These are phyloP conservation scores for Cephus pulcher DNA, from an alignment of 2,888 invertebrate genomes.

Conservation along the genomic window DNA sequence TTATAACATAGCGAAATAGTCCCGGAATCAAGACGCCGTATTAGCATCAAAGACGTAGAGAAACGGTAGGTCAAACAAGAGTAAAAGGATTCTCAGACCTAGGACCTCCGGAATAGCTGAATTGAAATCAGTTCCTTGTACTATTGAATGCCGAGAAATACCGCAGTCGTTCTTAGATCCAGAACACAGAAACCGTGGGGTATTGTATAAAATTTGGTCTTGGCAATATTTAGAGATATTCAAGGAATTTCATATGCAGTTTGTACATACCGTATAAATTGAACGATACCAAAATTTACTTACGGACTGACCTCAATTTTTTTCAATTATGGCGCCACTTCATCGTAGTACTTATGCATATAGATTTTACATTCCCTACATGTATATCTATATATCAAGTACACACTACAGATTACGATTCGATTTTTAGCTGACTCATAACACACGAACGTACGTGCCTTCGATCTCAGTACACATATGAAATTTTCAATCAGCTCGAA, in stretches of 20 bases:
- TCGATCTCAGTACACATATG: slow-evolving; percentile 6
- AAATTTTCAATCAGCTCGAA: slow-evolving; percentile 8
- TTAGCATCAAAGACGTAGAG: slow-evolving; percentile 57
- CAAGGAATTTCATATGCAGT: neutral
- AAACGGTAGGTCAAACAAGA: slow-evolving; percentile 26
- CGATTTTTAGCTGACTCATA: slow-evolving; percentile 20
- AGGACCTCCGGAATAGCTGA: slow-evolving; percentile 43
- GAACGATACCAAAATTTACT: neutral
- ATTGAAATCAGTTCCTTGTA: slow-evolving; percentile 51
- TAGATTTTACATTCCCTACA: neutral
- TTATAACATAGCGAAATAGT: slow-evolving; percentile 42
- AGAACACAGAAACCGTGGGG: neutral
- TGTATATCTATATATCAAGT: neutral
- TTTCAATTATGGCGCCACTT: neutral
- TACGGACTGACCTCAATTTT: neutral
- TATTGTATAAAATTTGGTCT: neutral
- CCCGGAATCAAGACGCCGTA: slow-evolving; percentile 51
- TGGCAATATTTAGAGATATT: neutral
- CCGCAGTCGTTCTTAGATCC: neutral
- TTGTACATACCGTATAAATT: neutral
- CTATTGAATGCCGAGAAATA: neutral
- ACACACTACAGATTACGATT: slow-evolving; percentile 10
- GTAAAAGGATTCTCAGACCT: slow-evolving; percentile 15
- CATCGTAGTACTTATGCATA: neutral
- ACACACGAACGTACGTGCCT: slow-evolving; percentile 14